phyloP scores from a whole-genome alignment of 2,113 vertebrate genomes.

The Phaetusa simplex region DNA sequence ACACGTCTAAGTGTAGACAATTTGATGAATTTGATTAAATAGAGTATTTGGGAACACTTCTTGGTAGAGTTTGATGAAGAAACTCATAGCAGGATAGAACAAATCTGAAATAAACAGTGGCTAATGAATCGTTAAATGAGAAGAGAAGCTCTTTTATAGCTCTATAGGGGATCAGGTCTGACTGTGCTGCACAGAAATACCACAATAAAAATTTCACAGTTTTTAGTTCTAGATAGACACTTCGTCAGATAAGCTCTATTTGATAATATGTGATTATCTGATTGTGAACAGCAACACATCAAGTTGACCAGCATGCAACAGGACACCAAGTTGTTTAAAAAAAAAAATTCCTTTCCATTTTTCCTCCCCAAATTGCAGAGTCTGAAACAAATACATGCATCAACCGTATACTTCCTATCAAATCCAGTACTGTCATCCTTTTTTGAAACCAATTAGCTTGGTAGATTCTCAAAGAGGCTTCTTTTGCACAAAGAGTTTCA shows the following conservation, averaged over 20 bases:
- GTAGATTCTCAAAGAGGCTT: neutral
- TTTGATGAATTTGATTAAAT: neutral
- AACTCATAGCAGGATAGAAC: neutral
- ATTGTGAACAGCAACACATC: neutral
- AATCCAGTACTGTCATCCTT: neutral
- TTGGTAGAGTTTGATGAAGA: neutral
- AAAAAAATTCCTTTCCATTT: neutral
- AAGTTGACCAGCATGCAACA: neutral
- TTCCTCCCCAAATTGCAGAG: neutral
- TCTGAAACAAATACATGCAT: neutral
- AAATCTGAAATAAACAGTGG: neutral
- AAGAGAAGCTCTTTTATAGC: neutral
- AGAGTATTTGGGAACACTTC: neutral
- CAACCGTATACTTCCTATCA: neutral
- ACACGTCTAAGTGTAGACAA: neutral
- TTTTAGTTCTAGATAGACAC: neutral
- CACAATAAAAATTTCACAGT: neutral
- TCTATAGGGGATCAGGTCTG: neutral
- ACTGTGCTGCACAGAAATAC: neutral
- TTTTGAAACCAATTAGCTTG: neutral
- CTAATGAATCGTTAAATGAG: neutral
- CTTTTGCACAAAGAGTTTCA: neutral
- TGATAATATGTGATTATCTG: neutral
- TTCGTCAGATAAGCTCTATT: neutral
- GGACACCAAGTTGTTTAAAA: neutral